phyloP scores from a whole-genome alignment of 1,140 invertebrate genomes.

The Diorhabda elongata region DNA sequence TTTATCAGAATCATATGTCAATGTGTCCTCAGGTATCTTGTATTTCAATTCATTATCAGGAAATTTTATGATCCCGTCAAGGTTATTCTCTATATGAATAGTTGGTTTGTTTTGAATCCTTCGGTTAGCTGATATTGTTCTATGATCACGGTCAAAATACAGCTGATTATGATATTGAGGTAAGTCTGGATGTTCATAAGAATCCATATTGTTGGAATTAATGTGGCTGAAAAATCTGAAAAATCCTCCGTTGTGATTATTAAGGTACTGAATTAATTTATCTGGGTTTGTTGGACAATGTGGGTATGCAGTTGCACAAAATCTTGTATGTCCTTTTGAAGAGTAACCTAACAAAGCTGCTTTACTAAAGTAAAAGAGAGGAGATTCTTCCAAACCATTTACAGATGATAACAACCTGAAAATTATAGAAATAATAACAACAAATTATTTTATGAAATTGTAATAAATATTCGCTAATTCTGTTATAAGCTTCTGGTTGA shows the following conservation, averaged over 20 bases:
- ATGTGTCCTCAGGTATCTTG: conserved; percentile 12
- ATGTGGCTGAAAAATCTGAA: conserved; percentile 68
- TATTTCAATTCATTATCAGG: conserved; percentile 12
- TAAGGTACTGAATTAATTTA: conserved; percentile 70
- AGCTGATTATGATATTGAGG: conserved; percentile 1
- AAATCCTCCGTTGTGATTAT: conserved; percentile 82
- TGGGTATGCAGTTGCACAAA: conserved; percentile 63
- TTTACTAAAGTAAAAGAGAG: conserved; percentile 64
- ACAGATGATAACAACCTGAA: conserved; percentile 51
- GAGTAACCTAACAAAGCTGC: conserved; percentile 68
- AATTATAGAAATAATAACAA: conserved; percentile 24
- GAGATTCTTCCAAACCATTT: conserved; percentile 51
- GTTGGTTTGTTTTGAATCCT: conserved; percentile 30
- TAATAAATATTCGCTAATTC: no score
- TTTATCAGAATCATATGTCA: conserved; percentile 21
- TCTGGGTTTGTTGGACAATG: conserved; percentile 69
- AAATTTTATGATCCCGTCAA: conserved; percentile 10
- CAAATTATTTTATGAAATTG: not conserved
- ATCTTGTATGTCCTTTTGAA: conserved; percentile 55
- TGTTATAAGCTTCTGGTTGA: no score
- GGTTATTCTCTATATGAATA: conserved; percentile 13
- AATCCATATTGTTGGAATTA: conserved; percentile 9
- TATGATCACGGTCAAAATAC: no score
- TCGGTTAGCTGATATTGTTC: conserved; percentile 21
- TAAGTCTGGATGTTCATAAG: not conserved